Conservation (phyloP, 1,140 invertebrate genomes). For the Drosophila pruinosa region DNA sequence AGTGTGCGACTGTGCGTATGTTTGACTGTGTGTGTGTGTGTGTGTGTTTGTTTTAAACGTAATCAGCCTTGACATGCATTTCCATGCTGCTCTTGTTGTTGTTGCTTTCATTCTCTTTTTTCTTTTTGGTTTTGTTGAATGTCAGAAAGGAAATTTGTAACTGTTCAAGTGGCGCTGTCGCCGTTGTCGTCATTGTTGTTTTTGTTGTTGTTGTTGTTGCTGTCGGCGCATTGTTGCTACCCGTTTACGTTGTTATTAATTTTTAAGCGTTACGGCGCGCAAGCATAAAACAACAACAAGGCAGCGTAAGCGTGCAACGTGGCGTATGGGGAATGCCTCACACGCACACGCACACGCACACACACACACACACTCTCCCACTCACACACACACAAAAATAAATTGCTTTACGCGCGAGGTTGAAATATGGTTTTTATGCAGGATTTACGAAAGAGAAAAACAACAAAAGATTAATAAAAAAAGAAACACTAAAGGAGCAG, state of each 20-base stretch:
- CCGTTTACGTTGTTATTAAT: slow-evolving; percentile 58
- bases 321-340: slow-evolving; percentile 36
- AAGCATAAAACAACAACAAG: slow-evolving; percentile 37
- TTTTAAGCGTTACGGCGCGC: slow-evolving; percentile 54
- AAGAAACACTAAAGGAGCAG: slow-evolving; percentile 43
- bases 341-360: slow-evolving; percentile 25
- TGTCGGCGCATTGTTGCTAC: slow-evolving; percentile 3
- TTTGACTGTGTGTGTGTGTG: not conserved
- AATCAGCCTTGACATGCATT: slow-evolving; percentile 72
- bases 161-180: slow-evolving; percentile 34
- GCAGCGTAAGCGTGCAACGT: not conserved
- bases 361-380: slow-evolving; percentile 12
- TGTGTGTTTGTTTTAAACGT: slow-evolving; percentile 37
- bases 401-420: slow-evolving; percentile 43
- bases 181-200: not conserved
- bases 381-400: not conserved
- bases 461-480: slow-evolving; percentile 33
- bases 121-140: slow-evolving; percentile 18
- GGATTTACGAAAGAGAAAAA: slow-evolving; percentile 46
- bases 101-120: not conserved
- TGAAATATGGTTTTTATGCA: slow-evolving; percentile 47
- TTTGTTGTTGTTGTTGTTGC: not conserved
- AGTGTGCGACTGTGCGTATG: slow-evolving; percentile 6
- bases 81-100: slow-evolving; percentile 12
- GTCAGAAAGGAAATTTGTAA: slow-evolving; percentile 43